Percentiles rank a stretch among this genome's conserved stretches.
Conservation (phyloP, 2,888 invertebrate species). For the Drosophila cracens region DNA sequence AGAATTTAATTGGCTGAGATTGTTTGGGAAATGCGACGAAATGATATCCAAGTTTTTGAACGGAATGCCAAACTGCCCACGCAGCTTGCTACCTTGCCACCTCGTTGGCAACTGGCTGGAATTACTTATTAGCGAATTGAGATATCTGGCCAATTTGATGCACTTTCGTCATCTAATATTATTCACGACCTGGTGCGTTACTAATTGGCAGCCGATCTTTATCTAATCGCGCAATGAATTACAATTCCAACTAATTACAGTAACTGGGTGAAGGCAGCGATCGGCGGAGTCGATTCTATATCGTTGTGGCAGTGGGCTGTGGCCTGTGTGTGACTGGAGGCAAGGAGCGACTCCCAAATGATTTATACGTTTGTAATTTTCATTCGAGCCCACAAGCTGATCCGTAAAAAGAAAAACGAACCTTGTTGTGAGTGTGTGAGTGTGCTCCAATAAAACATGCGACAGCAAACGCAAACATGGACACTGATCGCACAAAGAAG, state of each 20-base stretch:
- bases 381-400: constrained; percentile 68
- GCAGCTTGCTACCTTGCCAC: background rate
- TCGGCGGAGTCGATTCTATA: constrained; percentile 8
- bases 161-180: constrained; percentile 66
- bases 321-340: constrained; percentile 8
- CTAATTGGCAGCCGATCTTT: constrained; percentile 80
- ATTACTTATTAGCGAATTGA: constrained; percentile 36
- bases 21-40: constrained; percentile 23
- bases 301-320: constrained; percentile 38
- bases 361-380: constrained; percentile 79
- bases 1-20: constrained; percentile 64
- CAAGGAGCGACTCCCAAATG: constrained; percentile 57
- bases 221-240: constrained; percentile 81
- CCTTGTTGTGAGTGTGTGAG: constrained; percentile 18
- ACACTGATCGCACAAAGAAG: constrained; percentile 60
- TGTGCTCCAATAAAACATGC: constrained; percentile 68
- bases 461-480: constrained; percentile 77
- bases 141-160: constrained; percentile 57
- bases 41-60: constrained; percentile 1
- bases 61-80: background rate
- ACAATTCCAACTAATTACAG: constrained; percentile 80
- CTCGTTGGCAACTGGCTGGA: background rate
- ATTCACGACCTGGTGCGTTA: constrained; percentile 73
- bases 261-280: constrained; percentile 40
- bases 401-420: constrained; percentile 30